Conservation (phyloP, 2,113 vertebrate genomes). For the Amphilophus citrinellus region DNA sequence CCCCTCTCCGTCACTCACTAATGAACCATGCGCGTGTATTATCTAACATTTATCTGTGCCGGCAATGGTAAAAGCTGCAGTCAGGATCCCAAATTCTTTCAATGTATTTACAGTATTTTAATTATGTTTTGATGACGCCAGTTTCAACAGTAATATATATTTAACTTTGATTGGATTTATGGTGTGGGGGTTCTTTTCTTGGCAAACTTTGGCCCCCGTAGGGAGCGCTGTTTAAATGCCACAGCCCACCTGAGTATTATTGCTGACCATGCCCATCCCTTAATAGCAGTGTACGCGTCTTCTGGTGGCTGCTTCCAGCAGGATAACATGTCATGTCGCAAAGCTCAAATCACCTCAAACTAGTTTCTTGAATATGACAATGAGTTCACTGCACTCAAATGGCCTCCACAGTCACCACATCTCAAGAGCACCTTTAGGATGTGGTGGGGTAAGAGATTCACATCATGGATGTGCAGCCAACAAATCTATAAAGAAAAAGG, state of each 20-base stretch:
- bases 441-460: too few species aligned
- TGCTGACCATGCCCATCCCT: not conserved
- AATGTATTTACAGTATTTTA: not conserved
- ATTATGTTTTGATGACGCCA: not conserved
- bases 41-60: not conserved
- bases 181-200: not conserved
- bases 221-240: not conserved
- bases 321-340: not conserved
- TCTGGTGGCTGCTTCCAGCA: not conserved
- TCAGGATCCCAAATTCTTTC: not conserved
- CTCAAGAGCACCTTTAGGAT: too few species aligned
- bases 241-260: not conserved
- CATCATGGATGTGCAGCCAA: too few species aligned
- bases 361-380: not conserved
- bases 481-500: not conserved
- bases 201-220: not conserved
- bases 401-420: too few species aligned
- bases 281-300: not conserved
- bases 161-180: too few species aligned
- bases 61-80: not conserved
- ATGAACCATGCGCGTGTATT: not conserved
- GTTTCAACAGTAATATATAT: too few species aligned
- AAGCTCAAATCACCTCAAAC: not conserved
- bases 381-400: not conserved
- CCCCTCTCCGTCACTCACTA: not conserved